These are phyloP conservation scores for Neodon shergylaensis DNA, from an alignment of 2,113 vertebrate genomes.

Conservation along the genomic window DNA sequence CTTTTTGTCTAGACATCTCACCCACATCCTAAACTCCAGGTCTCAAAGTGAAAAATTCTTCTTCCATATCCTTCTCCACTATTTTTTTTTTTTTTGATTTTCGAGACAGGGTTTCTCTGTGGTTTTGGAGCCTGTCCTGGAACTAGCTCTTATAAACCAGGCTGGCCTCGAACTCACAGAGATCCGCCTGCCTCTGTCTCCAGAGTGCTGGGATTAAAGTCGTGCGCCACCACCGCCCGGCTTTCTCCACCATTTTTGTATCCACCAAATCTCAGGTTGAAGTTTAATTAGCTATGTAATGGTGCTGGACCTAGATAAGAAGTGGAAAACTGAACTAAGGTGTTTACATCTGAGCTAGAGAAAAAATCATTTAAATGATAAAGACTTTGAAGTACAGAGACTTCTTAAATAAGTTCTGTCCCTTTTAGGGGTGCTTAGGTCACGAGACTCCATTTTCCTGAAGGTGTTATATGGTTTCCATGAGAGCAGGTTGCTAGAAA, in stretches of 20 bases:
- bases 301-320: background rate
- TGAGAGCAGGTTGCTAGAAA: background rate
- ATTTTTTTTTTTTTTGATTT: too few species aligned
- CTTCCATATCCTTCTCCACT: background rate
- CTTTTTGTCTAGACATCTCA: background rate
- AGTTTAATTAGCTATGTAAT: background rate
- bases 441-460: background rate
- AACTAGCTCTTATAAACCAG: too few species aligned
- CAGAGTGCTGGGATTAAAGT: too few species aligned
- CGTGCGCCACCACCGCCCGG: too few species aligned
- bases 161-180: too few species aligned
- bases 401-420: background rate
- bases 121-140: too few species aligned
- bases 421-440: background rate
- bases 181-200: too few species aligned
- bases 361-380: slow-evolving; percentile 38
- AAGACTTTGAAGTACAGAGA: slow-evolving; percentile 25
- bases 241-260: background rate
- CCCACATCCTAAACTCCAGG: slow-evolving; percentile 17
- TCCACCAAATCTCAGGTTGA: background rate
- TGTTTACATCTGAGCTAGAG: background rate
- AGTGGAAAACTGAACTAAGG: background rate
- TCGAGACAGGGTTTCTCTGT: too few species aligned
- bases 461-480: background rate
- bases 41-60: background rate